phyloP scores from a whole-genome alignment of 2,113 vertebrate species.

The Perccottus glenii region DNA sequence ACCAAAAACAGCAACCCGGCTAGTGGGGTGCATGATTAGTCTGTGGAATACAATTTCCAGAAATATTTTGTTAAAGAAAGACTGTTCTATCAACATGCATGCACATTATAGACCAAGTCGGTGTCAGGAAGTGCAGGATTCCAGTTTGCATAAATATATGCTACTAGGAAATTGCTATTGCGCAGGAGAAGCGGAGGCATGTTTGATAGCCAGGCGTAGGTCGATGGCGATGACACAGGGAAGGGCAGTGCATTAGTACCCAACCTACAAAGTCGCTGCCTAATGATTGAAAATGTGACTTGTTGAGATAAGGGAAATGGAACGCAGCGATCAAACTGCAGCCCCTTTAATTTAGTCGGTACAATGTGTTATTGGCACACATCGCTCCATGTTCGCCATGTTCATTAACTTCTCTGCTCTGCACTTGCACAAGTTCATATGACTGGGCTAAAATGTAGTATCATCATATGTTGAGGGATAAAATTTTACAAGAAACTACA shows the following conservation, averaged over 20 bases:
- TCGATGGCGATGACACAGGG: slow-evolving; percentile 50
- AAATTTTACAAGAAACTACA: slow-evolving; percentile 16
- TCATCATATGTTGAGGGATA: neutral
- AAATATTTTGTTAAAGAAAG: slow-evolving; percentile 72
- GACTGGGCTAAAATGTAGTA: slow-evolving; percentile 3
- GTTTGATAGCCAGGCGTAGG: slow-evolving; percentile 47
- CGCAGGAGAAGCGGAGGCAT: slow-evolving; percentile 30
- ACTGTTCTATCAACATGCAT: slow-evolving; percentile 65
- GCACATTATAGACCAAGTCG: slow-evolving; percentile 21
- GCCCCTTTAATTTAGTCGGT: slow-evolving; percentile 60
- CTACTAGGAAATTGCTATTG: slow-evolving; percentile 52
- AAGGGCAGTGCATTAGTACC: slow-evolving; percentile 54
- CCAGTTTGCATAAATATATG: slow-evolving; percentile 50
- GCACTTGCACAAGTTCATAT: slow-evolving; percentile 33
- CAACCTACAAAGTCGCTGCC: slow-evolving; percentile 57
- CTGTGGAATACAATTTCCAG: slow-evolving; percentile 74
- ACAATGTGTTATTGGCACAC: slow-evolving; percentile 60
- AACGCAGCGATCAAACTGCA: slow-evolving; percentile 60
- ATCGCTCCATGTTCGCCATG: slow-evolving; percentile 43
- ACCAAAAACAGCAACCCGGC: slow-evolving; percentile 75
- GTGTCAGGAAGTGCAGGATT: slow-evolving; percentile 29
- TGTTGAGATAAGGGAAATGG: slow-evolving; percentile 70
- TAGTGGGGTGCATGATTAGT: slow-evolving; percentile 72
- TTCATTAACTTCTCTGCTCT: slow-evolving; percentile 66
- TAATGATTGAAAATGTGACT: slow-evolving; percentile 75